Percentiles rank a stretch among this genome's conserved stretches.
Conservation (phyloP, 1,140 invertebrate genomes). For the Meloidogyne hapla region DNA sequence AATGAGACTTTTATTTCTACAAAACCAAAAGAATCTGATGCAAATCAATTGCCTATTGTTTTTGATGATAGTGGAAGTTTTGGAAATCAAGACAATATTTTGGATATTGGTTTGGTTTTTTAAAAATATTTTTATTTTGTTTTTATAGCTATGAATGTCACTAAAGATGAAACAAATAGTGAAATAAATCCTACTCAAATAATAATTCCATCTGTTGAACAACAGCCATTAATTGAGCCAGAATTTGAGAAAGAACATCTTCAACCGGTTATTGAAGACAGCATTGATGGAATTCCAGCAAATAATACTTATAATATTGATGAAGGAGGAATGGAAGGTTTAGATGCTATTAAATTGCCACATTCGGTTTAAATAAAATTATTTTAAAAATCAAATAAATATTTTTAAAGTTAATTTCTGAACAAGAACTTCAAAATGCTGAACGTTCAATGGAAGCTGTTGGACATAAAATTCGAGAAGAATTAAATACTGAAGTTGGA, state of each 20-base stretch:
- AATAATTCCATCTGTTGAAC: neutral
- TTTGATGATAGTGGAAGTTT: constrained; percentile 6
- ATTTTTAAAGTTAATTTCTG: neutral
- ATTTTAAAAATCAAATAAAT: neutral
- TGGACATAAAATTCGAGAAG: no score
- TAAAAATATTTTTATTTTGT: neutral
- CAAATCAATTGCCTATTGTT: neutral
- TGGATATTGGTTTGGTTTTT: neutral
- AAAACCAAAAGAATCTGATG: neutral
- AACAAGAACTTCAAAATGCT: neutral
- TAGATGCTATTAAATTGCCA: neutral
- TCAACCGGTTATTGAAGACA: neutral
- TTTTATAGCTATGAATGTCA: neutral
- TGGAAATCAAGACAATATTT: neutral
- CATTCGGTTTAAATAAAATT: neutral
- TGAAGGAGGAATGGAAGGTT: neutral
- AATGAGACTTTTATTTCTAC: neutral
- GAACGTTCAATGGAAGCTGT: neutral
- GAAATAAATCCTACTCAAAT: constrained; percentile 3
- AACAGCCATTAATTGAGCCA: neutral
- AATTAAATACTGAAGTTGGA: neutral
- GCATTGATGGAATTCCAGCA: neutral
- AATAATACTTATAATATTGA: neutral
- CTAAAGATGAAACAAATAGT: neutral
- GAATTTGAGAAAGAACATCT: neutral